Percentiles rank a stretch among this genome's conserved stretches.
Conservation (phyloP, 2,888 invertebrate species). For the Agapostemon virescens region DNA sequence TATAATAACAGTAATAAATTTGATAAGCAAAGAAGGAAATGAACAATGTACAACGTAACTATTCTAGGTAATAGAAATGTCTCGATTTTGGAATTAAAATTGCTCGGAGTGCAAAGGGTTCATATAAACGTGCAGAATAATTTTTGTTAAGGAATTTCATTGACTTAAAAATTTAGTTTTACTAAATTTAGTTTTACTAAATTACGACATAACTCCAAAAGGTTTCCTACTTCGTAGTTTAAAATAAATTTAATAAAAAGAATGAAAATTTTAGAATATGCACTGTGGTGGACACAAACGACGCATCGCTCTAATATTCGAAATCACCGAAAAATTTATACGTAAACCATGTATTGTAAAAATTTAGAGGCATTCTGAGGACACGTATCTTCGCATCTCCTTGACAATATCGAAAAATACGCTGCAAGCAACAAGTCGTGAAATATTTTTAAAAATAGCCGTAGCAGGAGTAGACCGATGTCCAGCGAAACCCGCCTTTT, state of each 20-base stretch:
- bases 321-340: neutral
- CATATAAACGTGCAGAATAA: too few relatives aligned
- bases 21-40: too few relatives aligned
- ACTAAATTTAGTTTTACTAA: neutral
- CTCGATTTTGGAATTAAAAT: too few relatives aligned
- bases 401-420: neutral
- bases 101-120: too few relatives aligned
- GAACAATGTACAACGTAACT: too few relatives aligned
- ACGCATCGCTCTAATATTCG: neutral
- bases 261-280: neutral
- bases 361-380: neutral
- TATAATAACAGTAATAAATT: too few relatives aligned
- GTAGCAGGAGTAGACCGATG: neutral
- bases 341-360: neutral
- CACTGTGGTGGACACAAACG: neutral
- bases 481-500: constrained; percentile 72
- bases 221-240: neutral
- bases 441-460: neutral
- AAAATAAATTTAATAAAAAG: neutral
- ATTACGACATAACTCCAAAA: neutral
- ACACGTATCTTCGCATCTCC: neutral
- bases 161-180: neutral
- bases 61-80: too few relatives aligned
- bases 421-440: neutral
- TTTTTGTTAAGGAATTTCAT: neutral